Percentiles rank a stretch among this genome's conserved stretches.
Conservation (phyloP, 2,888 invertebrate species). For the Lucinisca nassula region DNA sequence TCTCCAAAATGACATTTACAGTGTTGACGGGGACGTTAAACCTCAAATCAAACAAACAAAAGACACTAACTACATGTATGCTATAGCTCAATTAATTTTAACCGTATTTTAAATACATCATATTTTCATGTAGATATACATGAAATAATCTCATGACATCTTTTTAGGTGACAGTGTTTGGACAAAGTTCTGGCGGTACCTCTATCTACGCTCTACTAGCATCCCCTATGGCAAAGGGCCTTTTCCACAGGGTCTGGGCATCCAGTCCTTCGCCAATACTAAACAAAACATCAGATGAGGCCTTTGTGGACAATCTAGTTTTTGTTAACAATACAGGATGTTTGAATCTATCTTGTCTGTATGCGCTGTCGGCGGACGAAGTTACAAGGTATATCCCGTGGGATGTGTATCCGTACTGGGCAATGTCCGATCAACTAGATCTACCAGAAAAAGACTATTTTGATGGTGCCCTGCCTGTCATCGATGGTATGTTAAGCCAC, state of each 20-base stretch:
- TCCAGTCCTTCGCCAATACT: constrained; percentile 81
- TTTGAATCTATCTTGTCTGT: constrained; percentile 44
- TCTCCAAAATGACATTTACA: no score
- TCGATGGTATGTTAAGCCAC: constrained; percentile 58
- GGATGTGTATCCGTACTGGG: constrained; percentile 67
- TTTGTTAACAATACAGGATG: constrained; percentile 74
- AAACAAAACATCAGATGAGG: constrained; percentile 76
- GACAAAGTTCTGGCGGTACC: constrained; percentile 95
- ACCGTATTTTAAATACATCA: no score
- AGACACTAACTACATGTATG: no score
- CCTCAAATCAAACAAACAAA: no score
- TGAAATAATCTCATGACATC: no score
- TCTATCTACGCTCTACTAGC: constrained; percentile 93
- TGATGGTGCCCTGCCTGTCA: constrained; percentile 58
- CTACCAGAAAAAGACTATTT: constrained; percentile 44
- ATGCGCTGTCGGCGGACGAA: constrained; percentile 23
- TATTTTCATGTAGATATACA: no score
- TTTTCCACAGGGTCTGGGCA: constrained; percentile 90
- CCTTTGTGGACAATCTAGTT: constrained; percentile 73
- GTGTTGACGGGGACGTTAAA: no score
- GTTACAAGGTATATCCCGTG: constrained; percentile 53
- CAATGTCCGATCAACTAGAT: constrained; percentile 45
- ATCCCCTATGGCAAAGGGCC: constrained; percentile 89
- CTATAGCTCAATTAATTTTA: no score
- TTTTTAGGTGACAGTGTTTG: constrained; percentile 93